Evolutionary conservation across 2,113 vertebrate species (phyloP), one percentile per base, ranked within the genome.

Genomic region (Eleginops maclovinus): DNA sequence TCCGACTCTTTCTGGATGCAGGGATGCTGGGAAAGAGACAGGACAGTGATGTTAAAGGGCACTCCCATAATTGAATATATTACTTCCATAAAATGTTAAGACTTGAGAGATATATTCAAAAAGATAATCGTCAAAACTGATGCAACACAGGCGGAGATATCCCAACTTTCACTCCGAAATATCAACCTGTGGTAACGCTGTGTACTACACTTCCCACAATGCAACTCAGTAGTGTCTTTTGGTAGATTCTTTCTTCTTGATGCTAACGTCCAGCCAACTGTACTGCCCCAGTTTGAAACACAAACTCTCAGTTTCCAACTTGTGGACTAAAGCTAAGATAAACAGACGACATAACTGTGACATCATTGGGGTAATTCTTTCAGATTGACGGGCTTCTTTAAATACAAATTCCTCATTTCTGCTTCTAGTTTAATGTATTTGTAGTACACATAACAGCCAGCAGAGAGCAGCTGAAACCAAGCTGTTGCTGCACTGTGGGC

Each of bases 1-100:
- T 96, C 93, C 1, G 96, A 98, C 66, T 97, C 96, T 81, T 96
- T 97, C 81, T 98, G 97, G 92, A 98, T 96, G 74, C 96, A 94
- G 9, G 97, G 96, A 49, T 98, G 96, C 97, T 98, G 83, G 24
- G 43, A 5, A 47, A 41, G 76, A 60, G 26, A 62, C 10, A 75
- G 6, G 19, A 43, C 7, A 2, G 41, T 1, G 14, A 43, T 9
- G 17, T 47, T 50, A 14, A 24, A 31, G 15, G 11, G 9, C 1
- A 22, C 6, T 51, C 7, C 22, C 6, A 9, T 49, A 21, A 67
- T 68, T 56, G 16, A 54, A 2, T 28, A 17, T 54, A 53, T 16
- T 5, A 60, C 19, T 36, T 47, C 17, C 4, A 16, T 59, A 15
- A 28, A 47, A 9, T n/a, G 8, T 10, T 16, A 4, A 0, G 16